phyloP scores from a whole-genome alignment of 2,797 vertebrate species.

The Trematomus bernacchii region DNA sequence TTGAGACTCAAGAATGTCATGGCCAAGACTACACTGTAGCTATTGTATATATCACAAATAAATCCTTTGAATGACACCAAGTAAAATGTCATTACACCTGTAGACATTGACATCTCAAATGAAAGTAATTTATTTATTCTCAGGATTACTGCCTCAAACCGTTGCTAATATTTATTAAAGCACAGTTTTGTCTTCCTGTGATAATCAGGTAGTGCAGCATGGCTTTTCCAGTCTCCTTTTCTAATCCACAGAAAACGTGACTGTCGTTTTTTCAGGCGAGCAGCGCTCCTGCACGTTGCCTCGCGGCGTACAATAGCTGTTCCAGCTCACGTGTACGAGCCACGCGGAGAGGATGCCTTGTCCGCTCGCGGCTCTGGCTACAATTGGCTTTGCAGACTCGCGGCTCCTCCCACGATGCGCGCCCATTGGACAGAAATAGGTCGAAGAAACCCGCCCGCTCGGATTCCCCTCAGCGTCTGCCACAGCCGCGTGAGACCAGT shows the following conservation, averaged over 20 bases:
- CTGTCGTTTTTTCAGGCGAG: constrained; percentile 71
- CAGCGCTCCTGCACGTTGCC: constrained; percentile 82
- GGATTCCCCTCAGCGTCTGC: constrained; percentile 83
- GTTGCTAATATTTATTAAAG: neutral
- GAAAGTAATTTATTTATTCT: neutral
- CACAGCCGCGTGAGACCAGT: constrained; percentile 85
- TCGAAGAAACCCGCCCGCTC: constrained; percentile 85
- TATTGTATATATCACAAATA: too few species aligned
- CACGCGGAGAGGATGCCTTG: constrained; percentile 79
- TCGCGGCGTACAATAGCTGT: constrained; percentile 80
- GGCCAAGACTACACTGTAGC: too few species aligned
- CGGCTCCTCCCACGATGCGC: constrained; percentile 80
- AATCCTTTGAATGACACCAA: too few species aligned
- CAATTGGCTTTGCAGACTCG: constrained; percentile 73
- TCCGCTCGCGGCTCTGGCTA: constrained; percentile 56
- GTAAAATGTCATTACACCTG: neutral
- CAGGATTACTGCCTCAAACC: neutral
- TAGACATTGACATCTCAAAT: neutral
- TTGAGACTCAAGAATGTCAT: too few species aligned
- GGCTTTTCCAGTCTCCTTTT: constrained; percentile 70
- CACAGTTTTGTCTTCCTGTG: neutral
- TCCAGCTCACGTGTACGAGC: constrained; percentile 82
- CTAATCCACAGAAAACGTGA: constrained; percentile 87
- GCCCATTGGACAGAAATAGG: constrained; percentile 89
- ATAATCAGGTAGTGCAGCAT: constrained; percentile 44